Conservation (phyloP, 2,888 invertebrate species). For the Rhagonycha fulva region DNA sequence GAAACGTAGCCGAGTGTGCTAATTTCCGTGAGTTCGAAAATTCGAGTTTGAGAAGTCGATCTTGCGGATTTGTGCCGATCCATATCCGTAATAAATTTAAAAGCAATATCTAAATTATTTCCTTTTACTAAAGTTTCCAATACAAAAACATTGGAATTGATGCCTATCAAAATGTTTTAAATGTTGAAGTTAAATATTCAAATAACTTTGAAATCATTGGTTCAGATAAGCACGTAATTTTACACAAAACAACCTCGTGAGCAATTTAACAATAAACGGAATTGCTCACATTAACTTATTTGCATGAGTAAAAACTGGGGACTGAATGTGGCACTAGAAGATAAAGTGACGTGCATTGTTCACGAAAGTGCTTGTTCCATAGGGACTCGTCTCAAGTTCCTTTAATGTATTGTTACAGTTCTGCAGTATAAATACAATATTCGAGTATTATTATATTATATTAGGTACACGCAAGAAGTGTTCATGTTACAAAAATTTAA, state of each 20-base stretch:
- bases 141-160: background rate
- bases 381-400: background rate
- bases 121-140: background rate
- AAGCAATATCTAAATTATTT: background rate
- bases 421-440: background rate
- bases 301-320: slow-evolving; percentile 8
- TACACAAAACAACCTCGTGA: background rate
- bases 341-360: slow-evolving; percentile 13
- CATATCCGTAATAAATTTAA: no score
- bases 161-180: background rate
- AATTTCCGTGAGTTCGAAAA: no score
- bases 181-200: background rate
- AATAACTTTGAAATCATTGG: background rate
- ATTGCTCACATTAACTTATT: slow-evolving; percentile 3
- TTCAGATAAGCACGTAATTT: background rate
- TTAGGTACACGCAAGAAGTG: background rate
- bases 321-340: slow-evolving; percentile 8
- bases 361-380: slow-evolving; percentile 1
- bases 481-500: background rate
- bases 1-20: no score
- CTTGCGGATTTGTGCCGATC: no score
- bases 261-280: background rate
- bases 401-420: background rate
- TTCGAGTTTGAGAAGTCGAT: no score
- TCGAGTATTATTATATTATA: background rate